Percentiles rank a stretch among this genome's conserved stretches.
phyloP scores from a whole-genome alignment of 2,797 vertebrate genomes.

The Pseudochirops cupreus region DNA sequence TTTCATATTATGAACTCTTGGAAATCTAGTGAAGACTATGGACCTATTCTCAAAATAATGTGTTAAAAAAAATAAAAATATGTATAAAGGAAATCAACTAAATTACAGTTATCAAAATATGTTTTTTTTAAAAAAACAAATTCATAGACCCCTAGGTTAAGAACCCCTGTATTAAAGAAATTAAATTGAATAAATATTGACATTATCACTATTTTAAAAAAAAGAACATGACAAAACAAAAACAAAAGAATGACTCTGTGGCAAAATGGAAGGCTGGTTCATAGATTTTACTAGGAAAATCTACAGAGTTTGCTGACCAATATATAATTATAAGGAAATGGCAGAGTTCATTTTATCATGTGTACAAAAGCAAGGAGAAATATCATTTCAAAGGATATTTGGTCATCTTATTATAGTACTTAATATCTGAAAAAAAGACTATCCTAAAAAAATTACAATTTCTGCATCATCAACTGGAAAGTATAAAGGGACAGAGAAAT shows the following conservation, averaged over 20 bases:
- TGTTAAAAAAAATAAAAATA: background rate
- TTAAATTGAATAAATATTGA: background rate
- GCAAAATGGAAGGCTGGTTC: background rate
- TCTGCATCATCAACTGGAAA: background rate
- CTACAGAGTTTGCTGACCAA: background rate
- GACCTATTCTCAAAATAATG: background rate
- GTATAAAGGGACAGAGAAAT: background rate
- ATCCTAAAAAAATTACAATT: background rate
- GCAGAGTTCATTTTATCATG: background rate
- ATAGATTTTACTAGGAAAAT: background rate
- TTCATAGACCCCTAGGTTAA: background rate
- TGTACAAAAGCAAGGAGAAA: background rate
- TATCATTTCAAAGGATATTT: background rate
- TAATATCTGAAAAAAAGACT: background rate
- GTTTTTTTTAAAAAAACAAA: background rate
- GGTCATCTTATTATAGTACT: background rate
- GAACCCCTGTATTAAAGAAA: background rate
- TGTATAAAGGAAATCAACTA: background rate
- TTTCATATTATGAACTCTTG: background rate
- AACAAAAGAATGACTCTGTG: background rate
- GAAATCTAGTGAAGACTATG: background rate
- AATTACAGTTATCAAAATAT: background rate
- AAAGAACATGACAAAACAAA: background rate
- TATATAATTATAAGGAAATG: background rate
- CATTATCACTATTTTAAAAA: background rate